phyloP scores from a whole-genome alignment of 2,797 vertebrate species.

The Sarcoramphus papa region DNA sequence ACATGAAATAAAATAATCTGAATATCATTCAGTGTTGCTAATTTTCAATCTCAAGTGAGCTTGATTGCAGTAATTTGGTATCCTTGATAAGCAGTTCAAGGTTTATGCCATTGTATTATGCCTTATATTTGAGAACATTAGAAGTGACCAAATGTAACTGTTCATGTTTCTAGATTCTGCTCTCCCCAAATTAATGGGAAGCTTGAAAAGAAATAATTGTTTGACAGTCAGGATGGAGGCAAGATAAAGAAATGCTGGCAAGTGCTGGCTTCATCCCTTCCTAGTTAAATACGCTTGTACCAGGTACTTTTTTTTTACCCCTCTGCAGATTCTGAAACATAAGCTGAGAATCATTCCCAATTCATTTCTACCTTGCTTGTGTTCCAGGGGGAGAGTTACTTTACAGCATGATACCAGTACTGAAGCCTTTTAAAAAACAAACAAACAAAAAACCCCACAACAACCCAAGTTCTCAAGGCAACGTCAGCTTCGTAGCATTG shows the following conservation, averaged over 20 bases:
- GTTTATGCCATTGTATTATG: background rate
- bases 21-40: background rate
- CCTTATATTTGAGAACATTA: background rate
- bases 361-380: background rate
- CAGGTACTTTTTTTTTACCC: background rate
- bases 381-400: background rate
- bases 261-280: background rate
- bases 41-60: background rate
- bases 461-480: background rate
- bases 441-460: background rate
- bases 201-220: background rate
- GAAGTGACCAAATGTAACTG: background rate
- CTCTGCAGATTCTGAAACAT: background rate
- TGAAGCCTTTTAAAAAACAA: background rate
- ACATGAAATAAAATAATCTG: background rate
- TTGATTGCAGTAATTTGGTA: background rate
- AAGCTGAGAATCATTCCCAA: background rate
- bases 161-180: background rate
- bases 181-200: background rate
- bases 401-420: background rate
- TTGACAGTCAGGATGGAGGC: background rate
- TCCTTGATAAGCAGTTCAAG: background rate
- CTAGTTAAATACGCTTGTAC: background rate
- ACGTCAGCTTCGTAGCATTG: background rate
- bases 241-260: background rate